These are phyloP conservation scores for Hemithea aestivaria DNA, from an alignment of 2,888 invertebrate species.

Conservation along the genomic window DNA sequence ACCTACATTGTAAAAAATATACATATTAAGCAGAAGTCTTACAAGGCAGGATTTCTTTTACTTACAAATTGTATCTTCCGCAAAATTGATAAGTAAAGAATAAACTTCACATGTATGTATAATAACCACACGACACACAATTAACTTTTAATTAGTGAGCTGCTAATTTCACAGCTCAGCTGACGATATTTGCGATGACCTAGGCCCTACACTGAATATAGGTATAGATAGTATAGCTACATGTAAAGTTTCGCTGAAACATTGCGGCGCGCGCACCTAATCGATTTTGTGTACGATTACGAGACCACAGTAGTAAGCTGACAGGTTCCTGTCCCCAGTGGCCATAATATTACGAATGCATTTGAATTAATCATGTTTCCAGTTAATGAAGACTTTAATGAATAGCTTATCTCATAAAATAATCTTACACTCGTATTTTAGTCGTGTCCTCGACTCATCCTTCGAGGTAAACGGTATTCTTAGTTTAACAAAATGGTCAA, in stretches of 20 bases:
- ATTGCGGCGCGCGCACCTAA: slow-evolving; percentile 64
- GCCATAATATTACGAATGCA: slow-evolving; percentile 37
- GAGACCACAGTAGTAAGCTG: slow-evolving; percentile 21
- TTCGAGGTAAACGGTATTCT: too few species aligned
- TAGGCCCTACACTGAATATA: slow-evolving; percentile 16
- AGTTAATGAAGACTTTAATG: too few species aligned
- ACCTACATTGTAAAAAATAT: too few species aligned
- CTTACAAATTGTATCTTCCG: too few species aligned
- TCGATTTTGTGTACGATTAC: slow-evolving; percentile 50
- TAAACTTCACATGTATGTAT: neutral
- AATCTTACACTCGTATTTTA: too few species aligned
- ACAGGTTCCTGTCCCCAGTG: slow-evolving; percentile 11
- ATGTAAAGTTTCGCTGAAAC: slow-evolving; percentile 22
- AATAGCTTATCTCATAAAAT: too few species aligned
- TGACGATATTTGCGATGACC: slow-evolving; percentile 50
- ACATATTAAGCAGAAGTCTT: too few species aligned
- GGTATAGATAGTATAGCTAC: neutral
- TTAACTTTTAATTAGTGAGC: neutral
- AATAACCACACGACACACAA: too few species aligned
- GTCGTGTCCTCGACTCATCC: too few species aligned
- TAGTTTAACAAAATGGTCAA: too few species aligned
- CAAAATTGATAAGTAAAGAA: neutral
- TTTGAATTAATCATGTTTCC: too few species aligned
- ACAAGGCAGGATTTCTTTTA: too few species aligned
- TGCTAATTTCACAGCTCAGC: slow-evolving; percentile 36